phyloP scores from a whole-genome alignment of 2,113 vertebrate species.

The Riparia riparia region DNA sequence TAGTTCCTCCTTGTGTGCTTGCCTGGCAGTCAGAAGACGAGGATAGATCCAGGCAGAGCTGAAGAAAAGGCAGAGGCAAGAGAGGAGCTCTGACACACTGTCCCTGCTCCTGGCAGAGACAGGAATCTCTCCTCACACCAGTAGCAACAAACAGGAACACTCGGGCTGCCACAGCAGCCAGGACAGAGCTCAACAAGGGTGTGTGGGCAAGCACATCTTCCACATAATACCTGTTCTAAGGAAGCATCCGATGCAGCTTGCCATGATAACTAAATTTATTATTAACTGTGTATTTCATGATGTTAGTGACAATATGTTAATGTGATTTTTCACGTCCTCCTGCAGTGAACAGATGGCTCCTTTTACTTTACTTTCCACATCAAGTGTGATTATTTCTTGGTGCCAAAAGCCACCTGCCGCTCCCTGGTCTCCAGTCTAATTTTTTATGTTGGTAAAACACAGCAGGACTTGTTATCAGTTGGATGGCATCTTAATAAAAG shows the following conservation, averaged over 20 bases:
- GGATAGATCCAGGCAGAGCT: background rate
- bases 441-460: conserved; percentile 99
- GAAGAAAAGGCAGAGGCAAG: background rate
- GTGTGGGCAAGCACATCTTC: conserved; percentile 55
- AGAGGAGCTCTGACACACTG: background rate
- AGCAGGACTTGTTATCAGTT: conserved; percentile 99
- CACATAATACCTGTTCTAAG: conserved; percentile 79
- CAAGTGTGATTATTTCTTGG: conserved; percentile 99
- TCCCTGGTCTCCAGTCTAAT: conserved; percentile 97
- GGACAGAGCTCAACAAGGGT: background rate
- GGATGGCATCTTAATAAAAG: conserved; percentile 99
- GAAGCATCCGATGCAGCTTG: conserved; percentile 85
- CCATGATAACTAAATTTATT: conserved; percentile 95
- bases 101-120: background rate
- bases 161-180: conserved; percentile 3
- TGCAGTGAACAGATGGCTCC: conserved; percentile 99
- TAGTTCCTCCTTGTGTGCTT: background rate
- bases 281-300: conserved; percentile 99
- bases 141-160: background rate
- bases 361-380: conserved; percentile 99
- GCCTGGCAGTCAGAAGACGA: background rate
- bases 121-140: background rate
- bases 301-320: conserved; percentile 99
- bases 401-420: conserved; percentile 99
- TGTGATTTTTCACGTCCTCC: conserved; percentile 93